Percentiles rank a stretch among this genome's conserved stretches.
phyloP scores from a whole-genome alignment of 2,113 vertebrate genomes.

The Ameiurus melas region DNA sequence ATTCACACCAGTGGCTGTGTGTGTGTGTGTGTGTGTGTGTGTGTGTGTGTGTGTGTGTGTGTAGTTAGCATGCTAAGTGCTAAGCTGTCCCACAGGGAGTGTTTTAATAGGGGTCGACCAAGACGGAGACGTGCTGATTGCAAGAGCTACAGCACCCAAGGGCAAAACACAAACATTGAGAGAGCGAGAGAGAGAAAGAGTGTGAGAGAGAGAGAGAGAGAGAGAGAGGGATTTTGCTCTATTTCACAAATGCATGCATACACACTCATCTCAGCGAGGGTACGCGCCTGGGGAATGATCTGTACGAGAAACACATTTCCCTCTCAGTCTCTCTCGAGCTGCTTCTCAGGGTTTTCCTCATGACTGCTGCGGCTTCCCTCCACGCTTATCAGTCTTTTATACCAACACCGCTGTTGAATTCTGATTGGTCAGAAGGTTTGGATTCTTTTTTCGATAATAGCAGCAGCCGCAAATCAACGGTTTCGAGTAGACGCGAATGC shows the following conservation, averaged over 20 bases:
- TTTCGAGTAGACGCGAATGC: neutral
- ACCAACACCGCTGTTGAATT: neutral
- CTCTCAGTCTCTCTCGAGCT: neutral
- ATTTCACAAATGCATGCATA: neutral
- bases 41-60: slow-evolving; percentile 14
- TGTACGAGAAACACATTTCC: neutral
- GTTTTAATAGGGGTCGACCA: slow-evolving; percentile 20
- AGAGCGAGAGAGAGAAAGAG: neutral
- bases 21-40: slow-evolving; percentile 3
- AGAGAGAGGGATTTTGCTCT: neutral
- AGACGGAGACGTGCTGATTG: slow-evolving; percentile 24
- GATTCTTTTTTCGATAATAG: neutral
- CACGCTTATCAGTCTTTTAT: neutral
- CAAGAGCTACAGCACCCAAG: slow-evolving; percentile 11
- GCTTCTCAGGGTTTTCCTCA: slow-evolving; percentile 17
- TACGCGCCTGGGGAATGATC: neutral
- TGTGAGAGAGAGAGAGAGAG: neutral
- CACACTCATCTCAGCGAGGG: neutral
- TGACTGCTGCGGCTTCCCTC: neutral
- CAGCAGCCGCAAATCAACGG: neutral
- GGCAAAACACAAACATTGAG: slow-evolving; percentile 6
- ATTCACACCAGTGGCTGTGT: neutral
- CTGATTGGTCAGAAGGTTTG: neutral
- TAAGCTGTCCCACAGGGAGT: slow-evolving; percentile 15
- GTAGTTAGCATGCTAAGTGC: neutral